Base-by-base conservation (phyloP, 1,140 invertebrate species). In the Acromyrmex heyeri region DNA sequence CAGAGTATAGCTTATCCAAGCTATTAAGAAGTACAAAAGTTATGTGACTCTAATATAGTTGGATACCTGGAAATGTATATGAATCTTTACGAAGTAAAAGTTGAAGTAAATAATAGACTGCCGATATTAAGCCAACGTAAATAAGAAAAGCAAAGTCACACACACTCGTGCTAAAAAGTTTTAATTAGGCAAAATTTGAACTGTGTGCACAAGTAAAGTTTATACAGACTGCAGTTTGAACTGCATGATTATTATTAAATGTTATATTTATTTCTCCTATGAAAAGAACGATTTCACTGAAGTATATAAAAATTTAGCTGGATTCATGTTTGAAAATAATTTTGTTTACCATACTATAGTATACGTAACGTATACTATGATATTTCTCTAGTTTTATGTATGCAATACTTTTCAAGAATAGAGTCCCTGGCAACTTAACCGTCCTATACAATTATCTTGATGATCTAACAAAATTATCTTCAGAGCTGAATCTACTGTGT, bases 131-230 rank as follows among this genome's bases (percentile, higher is more conserved):
- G 38, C 16, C 38, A 73, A 82, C 53, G 30, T 48, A 72, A 82
- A 82, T 69, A 72, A 70, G 53, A 57, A 72, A 57, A 8, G 24
- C 10, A 44, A 34, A 82, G 16, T 44, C 4, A 12, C 2, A 24
- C 30, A 55, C 12, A 38, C 5, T 10, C 48, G 4, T 18, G 34
- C 27, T 57, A 3, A n/a, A 24, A 75, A 83, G 69, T 83, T 83
- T 61, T 83, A 75, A 83, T 83, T 75, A 70, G 53, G 50, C 38
- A 30, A 50, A 50, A 75, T 73, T 48, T 73, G 2, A 21, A 48
- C 24, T 57, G 21, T 10, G 14, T 16, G 10, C 38, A 21, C 21
- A 48, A 34, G 16, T 18, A 10, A 61, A 48, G 53, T 73, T 72
- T 50, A 38, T 38, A 30, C 38, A 21, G 27, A 61, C 7, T 59